phyloP scores from a whole-genome alignment of 2,888 invertebrate genomes.

The Zygaena filipendulae region DNA sequence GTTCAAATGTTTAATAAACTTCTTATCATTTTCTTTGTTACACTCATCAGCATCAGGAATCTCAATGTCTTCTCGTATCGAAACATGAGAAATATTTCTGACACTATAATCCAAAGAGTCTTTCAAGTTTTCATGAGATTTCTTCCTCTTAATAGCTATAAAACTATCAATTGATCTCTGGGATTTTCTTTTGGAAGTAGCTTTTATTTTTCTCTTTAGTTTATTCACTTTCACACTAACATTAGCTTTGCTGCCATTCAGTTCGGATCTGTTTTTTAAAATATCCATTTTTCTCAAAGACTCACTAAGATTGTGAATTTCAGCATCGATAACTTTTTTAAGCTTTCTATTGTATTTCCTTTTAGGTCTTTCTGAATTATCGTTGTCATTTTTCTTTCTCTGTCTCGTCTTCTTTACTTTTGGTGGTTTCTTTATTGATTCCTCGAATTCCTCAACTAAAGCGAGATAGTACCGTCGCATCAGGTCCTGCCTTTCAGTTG shows the following conservation, averaged over 20 bases:
- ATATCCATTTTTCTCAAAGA: slow-evolving; percentile 32
- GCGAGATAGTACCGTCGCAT: slow-evolving; percentile 72
- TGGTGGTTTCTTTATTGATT: slow-evolving; percentile 61
- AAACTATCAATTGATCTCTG: slow-evolving; percentile 54
- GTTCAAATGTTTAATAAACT: slow-evolving; percentile 26
- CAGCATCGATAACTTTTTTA: slow-evolving; percentile 24
- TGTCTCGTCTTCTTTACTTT: slow-evolving; percentile 45
- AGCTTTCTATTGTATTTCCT: slow-evolving; percentile 45
- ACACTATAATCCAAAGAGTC: slow-evolving; percentile 28
- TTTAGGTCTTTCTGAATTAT: slow-evolving; percentile 36
- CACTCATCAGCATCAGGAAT: slow-evolving; percentile 9
- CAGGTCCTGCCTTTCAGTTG: slow-evolving; percentile 75
- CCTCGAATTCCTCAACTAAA: slow-evolving; percentile 69
- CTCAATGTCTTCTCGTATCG: slow-evolving; percentile 4
- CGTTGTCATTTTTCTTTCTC: slow-evolving; percentile 31
- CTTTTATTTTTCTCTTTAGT: slow-evolving; percentile 48
- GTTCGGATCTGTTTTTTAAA: slow-evolving; percentile 21
- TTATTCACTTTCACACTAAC: slow-evolving; percentile 46
- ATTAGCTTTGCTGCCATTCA: slow-evolving; percentile 34
- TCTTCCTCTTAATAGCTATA: slow-evolving; percentile 36
- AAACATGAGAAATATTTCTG: slow-evolving; percentile 25
- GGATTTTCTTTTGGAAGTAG: slow-evolving; percentile 25
- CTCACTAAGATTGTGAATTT: slow-evolving; percentile 24
- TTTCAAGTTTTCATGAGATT: slow-evolving; percentile 25
- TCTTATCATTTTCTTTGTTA: slow-evolving; percentile 22